Evolutionary conservation across 2,797 vertebrate species (phyloP).

Genomic region (Fundulus diaphanus): DNA sequence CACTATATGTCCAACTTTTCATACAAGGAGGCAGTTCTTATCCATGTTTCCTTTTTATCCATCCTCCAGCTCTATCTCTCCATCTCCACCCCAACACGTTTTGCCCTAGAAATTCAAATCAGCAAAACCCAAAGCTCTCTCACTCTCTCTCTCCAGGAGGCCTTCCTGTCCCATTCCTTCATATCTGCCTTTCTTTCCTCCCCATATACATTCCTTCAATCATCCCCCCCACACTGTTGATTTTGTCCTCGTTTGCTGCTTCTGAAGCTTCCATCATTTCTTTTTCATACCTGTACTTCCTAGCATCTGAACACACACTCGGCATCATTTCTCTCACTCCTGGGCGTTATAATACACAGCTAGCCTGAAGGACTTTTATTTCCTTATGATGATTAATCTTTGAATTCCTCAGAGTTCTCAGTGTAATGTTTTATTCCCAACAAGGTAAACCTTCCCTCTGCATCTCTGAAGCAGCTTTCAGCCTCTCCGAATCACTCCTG

Average conservation of each 20-base stretch:
- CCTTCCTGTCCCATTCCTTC: slow-evolving; percentile 33
- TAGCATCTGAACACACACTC: background rate
- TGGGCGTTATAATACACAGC: slow-evolving; percentile 5
- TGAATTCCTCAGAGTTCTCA: slow-evolving; percentile 14
- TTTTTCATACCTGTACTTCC: background rate
- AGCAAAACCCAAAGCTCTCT: slow-evolving; percentile 38
- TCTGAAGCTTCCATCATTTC: background rate
- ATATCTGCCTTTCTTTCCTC: slow-evolving; percentile 3
- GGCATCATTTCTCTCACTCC: background rate
- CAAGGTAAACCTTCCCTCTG: slow-evolving; percentile 19
- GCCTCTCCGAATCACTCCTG: slow-evolving; percentile 27
- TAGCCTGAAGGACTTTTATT: slow-evolving; percentile 29
- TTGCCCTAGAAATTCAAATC: slow-evolving; percentile 64
- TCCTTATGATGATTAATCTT: slow-evolving; percentile 14
- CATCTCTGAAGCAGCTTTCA: slow-evolving; percentile 33
- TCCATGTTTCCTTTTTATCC: slow-evolving; percentile 39
- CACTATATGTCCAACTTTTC: slow-evolving; percentile 32
- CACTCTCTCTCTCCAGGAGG: slow-evolving; percentile 48
- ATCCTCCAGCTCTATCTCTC: slow-evolving; percentile 2
- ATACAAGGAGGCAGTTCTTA: slow-evolving; percentile 41
- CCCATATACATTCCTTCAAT: slow-evolving; percentile 22
- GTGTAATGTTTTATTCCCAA: slow-evolving; percentile 30
- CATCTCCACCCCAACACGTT: slow-evolving; percentile 13
- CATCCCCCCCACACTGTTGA: background rate
- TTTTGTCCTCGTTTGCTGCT: slow-evolving; percentile 19